Evolutionary conservation across 2,797 vertebrate species (phyloP), one percentile per base, ranked within the genome.

Genomic region (Psittacula derbiana): DNA sequence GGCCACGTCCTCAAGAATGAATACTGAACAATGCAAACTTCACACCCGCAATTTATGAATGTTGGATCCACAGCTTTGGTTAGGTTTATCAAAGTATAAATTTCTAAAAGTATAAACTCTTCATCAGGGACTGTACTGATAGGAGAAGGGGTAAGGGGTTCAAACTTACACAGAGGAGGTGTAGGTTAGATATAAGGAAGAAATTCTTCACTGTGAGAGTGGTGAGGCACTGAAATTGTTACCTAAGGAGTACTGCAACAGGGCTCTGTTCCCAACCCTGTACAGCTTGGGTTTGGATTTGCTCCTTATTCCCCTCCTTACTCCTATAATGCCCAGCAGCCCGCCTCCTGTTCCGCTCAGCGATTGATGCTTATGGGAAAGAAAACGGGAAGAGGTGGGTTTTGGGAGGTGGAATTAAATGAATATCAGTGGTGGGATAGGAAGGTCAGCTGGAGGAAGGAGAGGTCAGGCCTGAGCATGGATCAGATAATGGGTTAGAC

Each of bases 401-500:
- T 93, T 92, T 18, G 81, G 66, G 46, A 91, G 75, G 13, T 47
- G 80, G 38, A 91, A 76, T 79, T 79, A 86, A 92, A 93, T 76
- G 79, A 58, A 8, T 95, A 84, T 62, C 49, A 27, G 23, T 11
- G 36, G 62, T 38, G 23, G 0, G 3, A 79, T 44, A 38, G 58
- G 33, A 91, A 93, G 95, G 95, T 91, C 88, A 83, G 69, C 49
- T 72, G 65, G 61, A 96, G 92, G 95, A 92, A 92, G 66, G 85
- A 85, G 76, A 92, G 92, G 93, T 92, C 89, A 95, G 62, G 46
- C 72, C 49, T 80, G 46, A 95, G 30, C 50, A 53, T 0, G 0
- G 88, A 93, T 96, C 94, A 97, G 92, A 95, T 96, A 96, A 96
- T 1, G 1, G 46, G 72, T 93, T 93, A 74, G 69, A 57, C 11